phyloP scores from a whole-genome alignment of 2,888 invertebrate species.

The Coremacera marginata region DNA sequence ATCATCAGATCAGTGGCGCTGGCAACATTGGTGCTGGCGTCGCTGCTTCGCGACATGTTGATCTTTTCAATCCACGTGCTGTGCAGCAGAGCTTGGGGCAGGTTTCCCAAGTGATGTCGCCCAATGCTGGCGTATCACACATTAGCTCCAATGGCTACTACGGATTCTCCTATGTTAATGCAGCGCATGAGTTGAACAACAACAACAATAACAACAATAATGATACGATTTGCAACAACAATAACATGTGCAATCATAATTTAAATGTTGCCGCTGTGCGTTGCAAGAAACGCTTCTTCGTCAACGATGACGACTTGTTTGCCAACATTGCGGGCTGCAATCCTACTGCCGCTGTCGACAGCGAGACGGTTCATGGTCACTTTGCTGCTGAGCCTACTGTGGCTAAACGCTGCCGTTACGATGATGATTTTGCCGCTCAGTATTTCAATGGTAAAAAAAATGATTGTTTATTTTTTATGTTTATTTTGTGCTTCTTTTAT shows the following conservation, averaged over 20 bases:
- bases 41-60: slow-evolving; percentile 50
- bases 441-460: slow-evolving; percentile 62
- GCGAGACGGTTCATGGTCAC: slow-evolving; percentile 23
- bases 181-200: slow-evolving; percentile 48
- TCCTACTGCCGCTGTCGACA: slow-evolving; percentile 34
- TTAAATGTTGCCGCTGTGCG: slow-evolving; percentile 52
- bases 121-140: slow-evolving; percentile 49
- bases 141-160: slow-evolving; percentile 64
- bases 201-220: slow-evolving; percentile 50
- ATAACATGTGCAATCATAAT: slow-evolving; percentile 41
- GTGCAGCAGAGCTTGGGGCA: slow-evolving; percentile 37
- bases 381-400: slow-evolving; percentile 40
- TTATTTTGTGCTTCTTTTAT: background rate
- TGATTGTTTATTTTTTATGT: background rate
- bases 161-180: slow-evolving; percentile 60
- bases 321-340: slow-evolving; percentile 42
- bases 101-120: slow-evolving; percentile 1
- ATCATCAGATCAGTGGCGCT: slow-evolving; percentile 32
- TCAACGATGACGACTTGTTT: slow-evolving; percentile 44
- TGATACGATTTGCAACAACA: slow-evolving; percentile 38
- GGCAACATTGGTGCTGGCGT: slow-evolving; percentile 28
- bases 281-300: slow-evolving; percentile 61
- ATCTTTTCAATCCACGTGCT: slow-evolving; percentile 62
- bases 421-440: slow-evolving; percentile 61
- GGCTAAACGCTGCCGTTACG: slow-evolving; percentile 63